A percentile compares a stretch with the other conserved stretches of the same genome.
These are phyloP conservation scores for Sus scrofa DNA, from an alignment of 2,113 vertebrate species.

Conservation along the genomic window T2T-Sscrofa CM000813.6:21155501-21156000, in stretches of 20 bases:
- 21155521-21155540: background rate
- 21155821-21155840: background rate
- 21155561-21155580: background rate
- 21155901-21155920: background rate
- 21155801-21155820: background rate
- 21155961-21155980: background rate
- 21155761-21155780: rapidly evolving
- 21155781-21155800: background rate
- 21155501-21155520: background rate
- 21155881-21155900: background rate
- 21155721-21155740: background rate
- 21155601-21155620: background rate
- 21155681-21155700: background rate
- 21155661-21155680: background rate
- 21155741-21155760: rapidly evolving
- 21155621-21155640: background rate
- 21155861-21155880: background rate
- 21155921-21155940: background rate
- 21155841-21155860: background rate
- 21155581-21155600: background rate
- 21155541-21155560: background rate
- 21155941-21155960: rapidly evolving
- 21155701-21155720: background rate
- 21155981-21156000: background rate
- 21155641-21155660: background rate